These are phyloP conservation scores for Netelia inedita DNA, from an alignment of 2,888 invertebrate species.

Conservation along the genomic window DNA sequence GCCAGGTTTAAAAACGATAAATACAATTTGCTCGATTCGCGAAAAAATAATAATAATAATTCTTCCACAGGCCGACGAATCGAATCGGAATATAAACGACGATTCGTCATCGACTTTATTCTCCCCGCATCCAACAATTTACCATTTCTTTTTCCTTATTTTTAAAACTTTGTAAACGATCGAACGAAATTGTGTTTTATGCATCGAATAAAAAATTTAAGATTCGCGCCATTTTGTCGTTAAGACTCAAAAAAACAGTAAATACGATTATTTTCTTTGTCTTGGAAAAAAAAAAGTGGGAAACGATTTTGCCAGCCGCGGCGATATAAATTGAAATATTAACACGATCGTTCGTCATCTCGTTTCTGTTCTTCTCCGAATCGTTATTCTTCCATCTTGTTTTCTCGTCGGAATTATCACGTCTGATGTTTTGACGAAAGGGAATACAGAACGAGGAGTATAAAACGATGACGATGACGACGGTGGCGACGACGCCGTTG, in stretches of 20 bases:
- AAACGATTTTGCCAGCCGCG: too few relatives aligned
- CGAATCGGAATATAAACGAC: background rate
- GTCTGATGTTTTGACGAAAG: slow-evolving; percentile 36
- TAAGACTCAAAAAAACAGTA: too few relatives aligned
- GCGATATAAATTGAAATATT: too few relatives aligned
- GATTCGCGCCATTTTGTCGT: too few relatives aligned
- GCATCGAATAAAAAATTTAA: too few relatives aligned
- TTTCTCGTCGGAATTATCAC: slow-evolving; percentile 16
- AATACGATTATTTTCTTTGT: background rate
- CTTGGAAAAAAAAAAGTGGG: too few relatives aligned
- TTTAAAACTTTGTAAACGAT: too few relatives aligned
- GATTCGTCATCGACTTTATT: background rate
- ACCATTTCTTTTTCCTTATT: background rate
- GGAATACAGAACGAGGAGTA: slow-evolving; percentile 29
- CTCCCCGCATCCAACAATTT: background rate
- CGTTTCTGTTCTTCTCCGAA: too few relatives aligned
- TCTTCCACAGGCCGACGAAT: background rate
- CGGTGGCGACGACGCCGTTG: slow-evolving; percentile 15
- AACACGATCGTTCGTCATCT: too few relatives aligned
- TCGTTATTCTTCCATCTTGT: slow-evolving; percentile 3
- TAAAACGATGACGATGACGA: slow-evolving; percentile 30
- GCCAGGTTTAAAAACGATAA: background rate
- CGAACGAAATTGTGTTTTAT: too few relatives aligned
- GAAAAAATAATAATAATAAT: background rate
- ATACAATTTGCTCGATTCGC: background rate